Percentiles rank a stretch among this genome's conserved stretches.
These are phyloP conservation scores for Andrena dorsata DNA, from an alignment of 2,888 invertebrate species.

Conservation along the genomic window DNA sequence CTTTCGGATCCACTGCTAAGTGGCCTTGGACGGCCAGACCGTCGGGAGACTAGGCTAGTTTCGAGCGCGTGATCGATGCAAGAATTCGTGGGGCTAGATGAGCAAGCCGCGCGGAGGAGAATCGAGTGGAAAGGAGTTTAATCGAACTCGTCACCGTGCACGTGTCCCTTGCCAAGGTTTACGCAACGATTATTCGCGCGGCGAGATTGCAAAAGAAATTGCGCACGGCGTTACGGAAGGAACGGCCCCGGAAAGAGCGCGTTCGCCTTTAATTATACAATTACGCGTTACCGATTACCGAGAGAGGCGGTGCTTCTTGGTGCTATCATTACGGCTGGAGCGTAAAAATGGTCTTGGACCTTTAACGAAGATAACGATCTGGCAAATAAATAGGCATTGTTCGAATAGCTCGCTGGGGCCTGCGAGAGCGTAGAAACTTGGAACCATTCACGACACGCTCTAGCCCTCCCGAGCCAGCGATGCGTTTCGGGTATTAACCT, in stretches of 20 bases:
- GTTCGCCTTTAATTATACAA: slow-evolving; percentile 15
- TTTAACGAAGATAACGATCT: slow-evolving; percentile 50
- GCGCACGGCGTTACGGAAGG: not conserved
- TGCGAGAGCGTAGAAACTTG: slow-evolving; percentile 59
- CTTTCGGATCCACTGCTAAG: not conserved
- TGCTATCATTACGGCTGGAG: slow-evolving; percentile 21
- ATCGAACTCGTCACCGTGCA: not conserved
- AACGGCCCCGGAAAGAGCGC: not conserved
- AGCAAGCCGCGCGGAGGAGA: not conserved
- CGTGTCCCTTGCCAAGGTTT: not conserved
- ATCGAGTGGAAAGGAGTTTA: slow-evolving; percentile 8
- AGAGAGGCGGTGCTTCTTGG: not conserved
- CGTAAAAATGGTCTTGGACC: slow-evolving; percentile 46
- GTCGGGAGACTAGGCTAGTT: no score
- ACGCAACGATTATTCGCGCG: slow-evolving; percentile 6
- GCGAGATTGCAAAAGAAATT: slow-evolving; percentile 26
- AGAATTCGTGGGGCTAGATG: not conserved
- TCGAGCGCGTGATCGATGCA: not conserved
- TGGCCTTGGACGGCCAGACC: not conserved
- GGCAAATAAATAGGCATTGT: slow-evolving; percentile 63
- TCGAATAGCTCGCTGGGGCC: slow-evolving; percentile 38
- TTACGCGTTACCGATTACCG: slow-evolving; percentile 38
- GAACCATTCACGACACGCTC: slow-evolving; percentile 77
- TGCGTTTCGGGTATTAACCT: slow-evolving; percentile 84
- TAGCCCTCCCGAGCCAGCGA: slow-evolving; percentile 77